phyloP scores from a whole-genome alignment of 2,888 invertebrate genomes.

The Strigamia maritima region DNA sequence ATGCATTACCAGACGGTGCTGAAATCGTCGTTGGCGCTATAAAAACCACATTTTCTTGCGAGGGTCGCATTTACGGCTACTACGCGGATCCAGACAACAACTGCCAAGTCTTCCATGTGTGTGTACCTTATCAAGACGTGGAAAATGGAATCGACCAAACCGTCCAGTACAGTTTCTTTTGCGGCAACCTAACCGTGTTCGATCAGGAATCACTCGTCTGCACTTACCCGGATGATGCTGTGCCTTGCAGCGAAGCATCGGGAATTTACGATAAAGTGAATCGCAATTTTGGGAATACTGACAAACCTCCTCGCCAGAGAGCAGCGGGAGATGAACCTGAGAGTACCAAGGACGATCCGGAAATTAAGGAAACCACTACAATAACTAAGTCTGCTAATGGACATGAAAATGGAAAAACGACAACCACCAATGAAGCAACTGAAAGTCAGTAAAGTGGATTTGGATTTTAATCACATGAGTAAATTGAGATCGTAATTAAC shows the following conservation, averaged over 20 bases:
- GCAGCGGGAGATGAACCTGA: background rate
- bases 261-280: conserved; percentile 67
- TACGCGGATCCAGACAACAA: conserved; percentile 44
- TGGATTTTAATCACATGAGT: background rate
- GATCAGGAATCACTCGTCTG: conserved; percentile 61
- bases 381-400: too few species aligned
- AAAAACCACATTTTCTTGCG: conserved; percentile 46
- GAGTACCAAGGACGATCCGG: too few species aligned
- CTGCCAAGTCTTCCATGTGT: conserved; percentile 44
- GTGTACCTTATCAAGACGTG: conserved; percentile 41
- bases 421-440: too few species aligned
- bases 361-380: too few species aligned
- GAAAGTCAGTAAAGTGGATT: too few species aligned
- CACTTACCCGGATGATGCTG: conserved; percentile 67
- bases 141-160: conserved; percentile 41
- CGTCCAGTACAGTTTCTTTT: conserved; percentile 44
- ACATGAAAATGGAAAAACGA: too few species aligned
- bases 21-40: conserved; percentile 39
- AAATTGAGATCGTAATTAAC: background rate
- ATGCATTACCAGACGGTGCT: conserved; percentile 39
- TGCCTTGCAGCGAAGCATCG: conserved; percentile 72
- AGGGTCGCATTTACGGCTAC: conserved; percentile 46
- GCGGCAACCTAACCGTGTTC: conserved; percentile 46
- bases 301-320: conserved; percentile 5
- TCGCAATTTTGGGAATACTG: conserved; percentile 64